These are phyloP conservation scores for Edolisoma coerulescens DNA, from an alignment of 2,113 vertebrate species.

Conservation along the genomic window DNA sequence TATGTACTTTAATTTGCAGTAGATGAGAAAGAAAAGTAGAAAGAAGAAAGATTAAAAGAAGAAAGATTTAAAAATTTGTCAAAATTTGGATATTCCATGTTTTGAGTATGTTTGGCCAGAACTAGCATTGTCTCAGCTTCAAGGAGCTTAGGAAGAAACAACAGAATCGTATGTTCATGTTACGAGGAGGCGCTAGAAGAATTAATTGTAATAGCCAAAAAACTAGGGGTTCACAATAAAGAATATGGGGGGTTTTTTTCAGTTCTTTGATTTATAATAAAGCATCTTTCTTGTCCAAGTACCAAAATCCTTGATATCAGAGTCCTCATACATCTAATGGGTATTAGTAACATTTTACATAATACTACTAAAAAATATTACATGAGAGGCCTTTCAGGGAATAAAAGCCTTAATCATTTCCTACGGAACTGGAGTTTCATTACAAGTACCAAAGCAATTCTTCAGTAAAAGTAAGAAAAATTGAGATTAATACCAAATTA, in stretches of 20 bases:
- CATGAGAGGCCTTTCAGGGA: not conserved
- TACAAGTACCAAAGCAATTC: not conserved
- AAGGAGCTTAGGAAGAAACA: not conserved
- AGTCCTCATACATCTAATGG: not conserved
- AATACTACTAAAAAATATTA: not conserved
- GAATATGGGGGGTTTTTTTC: not conserved
- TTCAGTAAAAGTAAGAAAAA: not conserved
- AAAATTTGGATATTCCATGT: not conserved
- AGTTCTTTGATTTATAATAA: not conserved
- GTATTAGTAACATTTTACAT: not conserved
- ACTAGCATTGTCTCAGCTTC: not conserved
- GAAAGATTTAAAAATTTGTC: not conserved
- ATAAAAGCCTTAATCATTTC: not conserved
- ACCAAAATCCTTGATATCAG: not conserved
- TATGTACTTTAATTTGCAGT: not conserved
- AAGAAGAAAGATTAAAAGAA: not conserved
- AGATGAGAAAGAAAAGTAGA: not conserved
- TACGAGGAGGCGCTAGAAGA: not conserved
- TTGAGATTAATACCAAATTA: not conserved
- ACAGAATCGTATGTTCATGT: not conserved
- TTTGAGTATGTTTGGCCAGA: not conserved
- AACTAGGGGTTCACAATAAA: not conserved
- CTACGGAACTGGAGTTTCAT: not conserved
- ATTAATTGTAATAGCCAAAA: not conserved
- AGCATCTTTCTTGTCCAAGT: not conserved